phyloP scores from a whole-genome alignment of 2,888 invertebrate species.

The Anagyrus pseudococci region DNA sequence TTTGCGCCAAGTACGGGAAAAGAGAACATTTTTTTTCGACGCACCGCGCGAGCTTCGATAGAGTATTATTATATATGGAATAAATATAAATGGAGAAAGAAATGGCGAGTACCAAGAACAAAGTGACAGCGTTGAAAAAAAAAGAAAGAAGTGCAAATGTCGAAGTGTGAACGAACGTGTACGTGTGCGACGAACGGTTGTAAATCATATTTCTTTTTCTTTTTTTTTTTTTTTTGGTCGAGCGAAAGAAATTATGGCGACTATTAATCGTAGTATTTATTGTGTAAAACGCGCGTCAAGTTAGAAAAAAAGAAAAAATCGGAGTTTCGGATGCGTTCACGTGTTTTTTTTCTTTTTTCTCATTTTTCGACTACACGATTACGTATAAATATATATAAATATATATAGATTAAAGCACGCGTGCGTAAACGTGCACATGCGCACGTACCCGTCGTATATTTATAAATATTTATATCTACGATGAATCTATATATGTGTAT shows the following conservation, averaged over 20 bases:
- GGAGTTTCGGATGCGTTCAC: slow-evolving; percentile 15
- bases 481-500: slow-evolving; percentile 20
- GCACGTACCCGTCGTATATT: slow-evolving; percentile 21
- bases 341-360: slow-evolving; percentile 1
- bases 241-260: slow-evolving; percentile 15
- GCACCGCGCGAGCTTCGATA: slow-evolving; percentile 12
- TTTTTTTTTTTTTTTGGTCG: slow-evolving; percentile 19
- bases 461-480: slow-evolving; percentile 23
- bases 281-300: slow-evolving; percentile 31
- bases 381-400: slow-evolving; percentile 17
- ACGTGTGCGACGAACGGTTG: slow-evolving; percentile 15
- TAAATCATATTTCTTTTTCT: too few relatives aligned
- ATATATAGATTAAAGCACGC: neutral
- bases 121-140: slow-evolving; percentile 3
- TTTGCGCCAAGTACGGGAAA: neutral
- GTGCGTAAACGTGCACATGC: slow-evolving; percentile 9
- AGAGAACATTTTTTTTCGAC: slow-evolving; percentile 9
- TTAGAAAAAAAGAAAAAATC: neutral
- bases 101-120: slow-evolving; percentile 10
- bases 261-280: slow-evolving; percentile 37
- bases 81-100: slow-evolving; percentile 9
- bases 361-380: neutral
- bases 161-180: neutral
- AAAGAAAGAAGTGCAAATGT: neutral
- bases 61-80: slow-evolving; percentile 10